phyloP scores from a whole-genome alignment of 1,140 invertebrate species.

The Drosophila ambigua region DNA sequence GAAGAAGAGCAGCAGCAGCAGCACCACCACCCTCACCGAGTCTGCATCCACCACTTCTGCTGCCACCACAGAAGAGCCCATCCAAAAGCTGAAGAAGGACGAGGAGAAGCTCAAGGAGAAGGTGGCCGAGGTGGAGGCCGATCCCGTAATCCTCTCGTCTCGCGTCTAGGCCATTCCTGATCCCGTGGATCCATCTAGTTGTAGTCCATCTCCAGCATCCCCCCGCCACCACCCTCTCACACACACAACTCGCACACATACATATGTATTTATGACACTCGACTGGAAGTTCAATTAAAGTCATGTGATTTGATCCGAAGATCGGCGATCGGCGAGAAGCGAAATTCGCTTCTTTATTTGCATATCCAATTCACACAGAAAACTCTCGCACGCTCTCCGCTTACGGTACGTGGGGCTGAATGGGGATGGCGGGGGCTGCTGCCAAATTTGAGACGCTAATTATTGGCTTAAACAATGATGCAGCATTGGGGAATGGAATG shows the following conservation, averaged over 20 bases:
- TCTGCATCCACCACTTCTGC: conserved; percentile 10
- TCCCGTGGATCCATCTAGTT: conserved; percentile 30
- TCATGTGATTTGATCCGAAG: conserved; percentile 72
- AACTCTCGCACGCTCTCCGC: conserved; percentile 17
- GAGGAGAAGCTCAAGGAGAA: conserved; percentile 82
- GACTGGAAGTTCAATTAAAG: conserved; percentile 75
- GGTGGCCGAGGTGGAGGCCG: conserved; percentile 80
- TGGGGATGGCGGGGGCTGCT: conserved; percentile 8
- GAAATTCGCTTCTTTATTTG: conserved; percentile 55
- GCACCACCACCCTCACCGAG: neutral
- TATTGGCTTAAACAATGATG: conserved; percentile 43
- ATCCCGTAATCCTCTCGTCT: conserved; percentile 74
- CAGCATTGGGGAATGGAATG: conserved; percentile 1
- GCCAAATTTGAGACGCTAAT: conserved; percentile 68
- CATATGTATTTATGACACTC: conserved; percentile 65
- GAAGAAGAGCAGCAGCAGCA: conserved; percentile 25
- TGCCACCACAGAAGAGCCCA: conserved; percentile 55
- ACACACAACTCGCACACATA: conserved; percentile 20
- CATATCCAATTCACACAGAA: conserved; percentile 69
- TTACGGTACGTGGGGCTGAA: neutral
- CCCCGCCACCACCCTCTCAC: conserved; percentile 7
- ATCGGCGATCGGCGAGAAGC: conserved; percentile 3
- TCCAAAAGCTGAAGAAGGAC: conserved; percentile 65
- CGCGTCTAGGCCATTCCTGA: conserved; percentile 54
- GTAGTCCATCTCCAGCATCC: conserved; percentile 28